Conservation (phyloP, 2,888 invertebrate genomes). For the Catonia carolina region DNA sequence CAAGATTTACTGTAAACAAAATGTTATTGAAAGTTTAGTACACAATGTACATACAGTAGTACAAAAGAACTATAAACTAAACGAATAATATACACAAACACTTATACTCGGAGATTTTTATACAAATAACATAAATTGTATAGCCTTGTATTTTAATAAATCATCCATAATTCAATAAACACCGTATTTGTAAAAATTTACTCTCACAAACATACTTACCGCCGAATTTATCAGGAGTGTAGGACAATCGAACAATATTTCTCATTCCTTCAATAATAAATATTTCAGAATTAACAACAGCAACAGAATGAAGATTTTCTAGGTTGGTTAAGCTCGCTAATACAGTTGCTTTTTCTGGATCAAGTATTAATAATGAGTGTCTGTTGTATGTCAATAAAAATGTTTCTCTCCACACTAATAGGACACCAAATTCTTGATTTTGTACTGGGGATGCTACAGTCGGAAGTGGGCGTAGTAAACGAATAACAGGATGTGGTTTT, state of each 20-base stretch:
- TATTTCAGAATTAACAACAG: slow-evolving; percentile 46
- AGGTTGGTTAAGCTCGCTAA: slow-evolving; percentile 43
- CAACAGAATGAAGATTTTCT: slow-evolving; percentile 32
- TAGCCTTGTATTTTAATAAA: too few species aligned
- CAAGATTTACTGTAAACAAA: too few species aligned
- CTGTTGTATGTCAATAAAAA: slow-evolving; percentile 69
- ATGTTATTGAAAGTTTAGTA: too few species aligned
- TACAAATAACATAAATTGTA: too few species aligned
- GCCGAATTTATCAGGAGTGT: slow-evolving; percentile 53
- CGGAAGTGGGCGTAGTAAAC: slow-evolving; percentile 19
- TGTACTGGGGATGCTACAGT: neutral
- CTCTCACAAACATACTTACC: too few species aligned
- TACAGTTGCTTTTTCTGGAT: slow-evolving; percentile 52
- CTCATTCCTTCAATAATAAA: slow-evolving; percentile 75
- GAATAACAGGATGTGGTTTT: slow-evolving; percentile 27
- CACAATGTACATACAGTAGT: too few species aligned
- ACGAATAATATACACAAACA: too few species aligned
- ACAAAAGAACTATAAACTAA: too few species aligned
- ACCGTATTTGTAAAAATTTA: too few species aligned
- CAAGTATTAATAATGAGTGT: slow-evolving; percentile 63
- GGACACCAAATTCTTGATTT: slow-evolving; percentile 48
- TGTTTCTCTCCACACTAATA: slow-evolving; percentile 61
- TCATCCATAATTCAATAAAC: too few species aligned
- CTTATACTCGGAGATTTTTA: too few species aligned
- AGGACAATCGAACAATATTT: slow-evolving; percentile 69